Percentiles rank a stretch among this genome's conserved stretches.
phyloP scores from a whole-genome alignment of 2,888 invertebrate genomes.

The Nemotelus nigrinus region DNA sequence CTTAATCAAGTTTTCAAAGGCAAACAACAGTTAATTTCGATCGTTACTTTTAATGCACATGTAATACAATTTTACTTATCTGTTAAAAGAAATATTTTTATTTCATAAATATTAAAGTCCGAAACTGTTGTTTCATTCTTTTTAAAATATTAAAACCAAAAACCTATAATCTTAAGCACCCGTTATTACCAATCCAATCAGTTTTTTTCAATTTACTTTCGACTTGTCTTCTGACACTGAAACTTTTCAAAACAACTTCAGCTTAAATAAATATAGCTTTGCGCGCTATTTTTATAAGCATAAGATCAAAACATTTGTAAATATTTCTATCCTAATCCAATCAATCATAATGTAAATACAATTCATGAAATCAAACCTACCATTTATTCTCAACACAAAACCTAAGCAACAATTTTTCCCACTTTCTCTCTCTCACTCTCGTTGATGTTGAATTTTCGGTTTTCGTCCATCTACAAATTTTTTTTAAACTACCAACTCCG shows the following conservation, averaged over 20 bases:
- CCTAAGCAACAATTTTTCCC: too few relatives aligned
- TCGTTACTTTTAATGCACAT: too few relatives aligned
- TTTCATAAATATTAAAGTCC: not conserved
- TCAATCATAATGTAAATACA: slow-evolving; percentile 18
- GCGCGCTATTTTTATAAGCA: slow-evolving; percentile 9
- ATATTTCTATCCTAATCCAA: slow-evolving; percentile 3
- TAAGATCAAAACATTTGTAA: slow-evolving; percentile 16
- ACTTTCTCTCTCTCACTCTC: not conserved
- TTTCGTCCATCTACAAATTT: not conserved
- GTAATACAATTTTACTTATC: not conserved
- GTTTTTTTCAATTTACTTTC: too few relatives aligned
- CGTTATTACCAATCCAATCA: too few relatives aligned
- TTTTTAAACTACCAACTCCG: not conserved
- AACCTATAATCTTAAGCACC: too few relatives aligned
- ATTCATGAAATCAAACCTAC: not conserved
- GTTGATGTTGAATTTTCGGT: not conserved
- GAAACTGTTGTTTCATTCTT: not conserved
- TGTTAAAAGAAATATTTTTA: not conserved
- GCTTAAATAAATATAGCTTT: slow-evolving; percentile 2
- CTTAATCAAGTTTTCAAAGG: too few relatives aligned
- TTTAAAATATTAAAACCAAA: not conserved
- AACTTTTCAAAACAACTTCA: not conserved
- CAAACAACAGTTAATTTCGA: too few relatives aligned
- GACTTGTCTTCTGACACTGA: too few relatives aligned
- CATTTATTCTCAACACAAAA: not conserved